These are phyloP conservation scores for Drosophila paulistorum DNA, from an alignment of 1,140 invertebrate genomes.

Conservation along the genomic window DNA sequence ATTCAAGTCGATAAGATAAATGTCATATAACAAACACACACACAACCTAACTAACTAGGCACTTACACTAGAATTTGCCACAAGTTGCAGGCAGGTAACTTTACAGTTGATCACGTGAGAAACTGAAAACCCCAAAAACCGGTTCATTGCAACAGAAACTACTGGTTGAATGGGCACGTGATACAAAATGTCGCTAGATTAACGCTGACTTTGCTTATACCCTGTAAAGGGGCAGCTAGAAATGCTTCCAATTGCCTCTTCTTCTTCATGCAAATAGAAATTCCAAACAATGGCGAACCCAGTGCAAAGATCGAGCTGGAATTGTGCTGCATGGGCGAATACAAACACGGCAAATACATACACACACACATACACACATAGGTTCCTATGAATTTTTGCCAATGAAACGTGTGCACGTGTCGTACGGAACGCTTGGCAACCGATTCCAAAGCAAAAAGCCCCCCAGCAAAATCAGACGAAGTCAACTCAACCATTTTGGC, in stretches of 20 bases:
- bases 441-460: slow-evolving; percentile 25
- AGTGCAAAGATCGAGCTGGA: slow-evolving; percentile 41
- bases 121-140: slow-evolving; percentile 34
- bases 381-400: slow-evolving; percentile 18
- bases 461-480: slow-evolving; percentile 21
- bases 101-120: slow-evolving; percentile 48
- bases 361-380: background rate
- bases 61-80: background rate
- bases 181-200: slow-evolving; percentile 7
- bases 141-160: slow-evolving; percentile 19
- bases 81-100: background rate
- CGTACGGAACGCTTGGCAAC: slow-evolving; percentile 63
- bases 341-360: background rate
- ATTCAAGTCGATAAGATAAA: slow-evolving; percentile 48
- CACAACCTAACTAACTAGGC: background rate
- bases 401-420: slow-evolving; percentile 74
- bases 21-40: slow-evolving; percentile 5
- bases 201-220: background rate
- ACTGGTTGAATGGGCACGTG: slow-evolving; percentile 43
- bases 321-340: slow-evolving; percentile 34
- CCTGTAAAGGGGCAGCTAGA: background rate
- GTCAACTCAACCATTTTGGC: slow-evolving; percentile 27
- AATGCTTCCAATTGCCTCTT: background rate
- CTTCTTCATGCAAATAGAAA: background rate
- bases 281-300: slow-evolving; percentile 1